Percentiles rank a stretch among this genome's conserved stretches.
phyloP scores from a whole-genome alignment of 30 jellyfish, hydroid and myxozoan species.

The Turritopsis dohrnii region DNA sequence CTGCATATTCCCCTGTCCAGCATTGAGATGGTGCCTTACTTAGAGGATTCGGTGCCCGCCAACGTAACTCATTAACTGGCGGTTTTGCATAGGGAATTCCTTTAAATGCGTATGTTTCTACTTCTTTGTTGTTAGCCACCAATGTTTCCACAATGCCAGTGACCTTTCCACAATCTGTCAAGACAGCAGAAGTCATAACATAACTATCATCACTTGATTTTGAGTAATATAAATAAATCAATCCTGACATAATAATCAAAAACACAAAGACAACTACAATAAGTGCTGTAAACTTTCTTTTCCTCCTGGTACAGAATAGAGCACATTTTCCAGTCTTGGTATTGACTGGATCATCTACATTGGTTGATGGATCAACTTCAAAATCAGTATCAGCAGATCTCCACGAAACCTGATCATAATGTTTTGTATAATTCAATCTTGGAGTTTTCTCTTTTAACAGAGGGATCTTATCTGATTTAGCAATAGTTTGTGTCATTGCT shows the following conservation, averaged over 20 bases:
- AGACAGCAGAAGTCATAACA: constrained; percentile 8
- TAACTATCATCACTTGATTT: not conserved
- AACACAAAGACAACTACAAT: constrained; percentile 33
- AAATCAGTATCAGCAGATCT: constrained; percentile 45
- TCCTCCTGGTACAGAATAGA: constrained; percentile 17
- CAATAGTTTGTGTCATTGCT: not conserved
- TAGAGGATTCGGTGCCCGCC: constrained; percentile 64
- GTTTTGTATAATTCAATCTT: constrained; percentile 29
- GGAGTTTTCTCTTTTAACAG: constrained; percentile 19
- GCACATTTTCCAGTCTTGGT: not conserved
- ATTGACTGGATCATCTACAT: not conserved
- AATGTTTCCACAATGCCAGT: constrained; percentile 25
- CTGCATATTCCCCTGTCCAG: constrained; percentile 55
- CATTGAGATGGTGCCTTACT: constrained; percentile 23
- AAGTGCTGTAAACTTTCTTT: constrained; percentile 29
- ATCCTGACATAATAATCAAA: constrained; percentile 21
- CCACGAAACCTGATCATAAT: constrained; percentile 47
- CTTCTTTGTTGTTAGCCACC: not conserved
- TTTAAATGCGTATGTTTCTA: constrained; percentile 42
- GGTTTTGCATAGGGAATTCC: constrained; percentile 85
- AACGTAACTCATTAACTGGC: constrained; percentile 51
- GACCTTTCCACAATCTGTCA: constrained; percentile 19
- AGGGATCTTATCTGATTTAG: not conserved
- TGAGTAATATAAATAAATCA: constrained; percentile 29
- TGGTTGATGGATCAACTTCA: constrained; percentile 29